Evolutionary conservation across 2,113 vertebrate genomes (phyloP).

Genomic region (Hemiscyllium ocellatum): DNA sequence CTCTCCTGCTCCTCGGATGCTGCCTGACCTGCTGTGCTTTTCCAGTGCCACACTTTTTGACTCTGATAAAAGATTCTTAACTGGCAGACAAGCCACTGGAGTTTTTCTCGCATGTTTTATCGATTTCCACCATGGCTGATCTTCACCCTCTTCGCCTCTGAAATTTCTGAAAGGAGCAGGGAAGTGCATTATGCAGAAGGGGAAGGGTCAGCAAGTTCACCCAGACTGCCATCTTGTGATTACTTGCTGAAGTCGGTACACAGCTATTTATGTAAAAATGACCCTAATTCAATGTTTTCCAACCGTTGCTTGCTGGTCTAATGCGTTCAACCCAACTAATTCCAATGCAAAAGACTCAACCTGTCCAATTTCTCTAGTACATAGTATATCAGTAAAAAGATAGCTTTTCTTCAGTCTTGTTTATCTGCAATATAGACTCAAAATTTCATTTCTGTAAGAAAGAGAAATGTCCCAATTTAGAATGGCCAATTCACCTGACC

Average conservation of each 20-base stretch:
- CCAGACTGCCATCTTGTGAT: background rate
- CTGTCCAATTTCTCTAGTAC: background rate
- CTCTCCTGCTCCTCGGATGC: no score
- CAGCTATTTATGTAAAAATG: background rate
- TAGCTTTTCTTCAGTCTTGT: background rate
- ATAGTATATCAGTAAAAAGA: background rate
- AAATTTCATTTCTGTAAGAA: background rate
- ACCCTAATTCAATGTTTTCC: background rate
- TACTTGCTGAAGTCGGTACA: background rate
- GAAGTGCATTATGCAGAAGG: no score
- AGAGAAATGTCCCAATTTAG: background rate
- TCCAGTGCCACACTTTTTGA: no score
- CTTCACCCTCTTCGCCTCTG: background rate
- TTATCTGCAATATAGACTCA: background rate
- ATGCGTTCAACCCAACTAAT: no score
- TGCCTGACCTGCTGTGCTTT: no score
- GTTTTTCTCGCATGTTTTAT: background rate
- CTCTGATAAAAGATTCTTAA: background rate
- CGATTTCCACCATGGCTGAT: background rate
- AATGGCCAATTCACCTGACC: no score
- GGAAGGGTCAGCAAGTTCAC: background rate
- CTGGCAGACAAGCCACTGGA: background rate
- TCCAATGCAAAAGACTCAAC: background rate
- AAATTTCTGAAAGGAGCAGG: background rate
- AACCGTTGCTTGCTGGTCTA: background rate